Evolutionary conservation across 2,888 invertebrate genomes (phyloP), one percentile per base, ranked within the genome.

Genomic region (Pseudococcus jackbeardsleyi): DNA sequence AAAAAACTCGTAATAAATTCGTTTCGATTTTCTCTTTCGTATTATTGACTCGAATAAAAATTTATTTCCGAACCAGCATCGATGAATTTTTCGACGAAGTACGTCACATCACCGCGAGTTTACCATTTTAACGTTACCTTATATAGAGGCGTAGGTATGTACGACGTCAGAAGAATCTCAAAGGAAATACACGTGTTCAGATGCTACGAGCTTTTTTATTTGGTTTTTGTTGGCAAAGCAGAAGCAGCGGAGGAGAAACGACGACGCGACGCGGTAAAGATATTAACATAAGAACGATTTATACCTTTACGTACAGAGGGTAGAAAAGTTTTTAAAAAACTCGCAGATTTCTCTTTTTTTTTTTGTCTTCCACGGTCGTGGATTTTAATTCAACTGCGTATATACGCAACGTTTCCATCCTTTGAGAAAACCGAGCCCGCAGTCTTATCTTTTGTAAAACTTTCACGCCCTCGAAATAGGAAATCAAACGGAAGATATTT

Each of bases 401-500:
- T 72, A 33, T 59, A 59, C 59, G 59, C 50, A 15, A 17, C 50
- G 19, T 12, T 9, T 12, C 26, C 11, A 26, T 72, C 68, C 68
- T 72, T 72, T 26, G 68, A 72, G 68, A 72, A 72, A 72, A 72
- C 26, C 59, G 59, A 59, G 33, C 26, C 68, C 68, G 68, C n/a
- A 9, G 59, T 59, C 59, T 59, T 59, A 19, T 72, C 68, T 72
- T 72, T 72, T 26, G 68, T 72, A 72, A 72, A 72, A 72, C 68
- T 72, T 72, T 12, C 68, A 72, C 15, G 68, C 68, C 68, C 33
- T 72, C 68, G 26, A 72, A 72, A 72, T 72, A 72, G 68, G 68
- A 72, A 72, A 72, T 72, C 68, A 72, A 72, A 72, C 22, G 68
- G 22, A 72, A 33, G 68, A 72, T 72, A 72, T 72, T 72, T 72